Percentiles rank a stretch among this genome's conserved stretches.
Evolutionary conservation across 2,113 vertebrate species (phyloP).

Genomic region (Albula goreensis): DNA sequence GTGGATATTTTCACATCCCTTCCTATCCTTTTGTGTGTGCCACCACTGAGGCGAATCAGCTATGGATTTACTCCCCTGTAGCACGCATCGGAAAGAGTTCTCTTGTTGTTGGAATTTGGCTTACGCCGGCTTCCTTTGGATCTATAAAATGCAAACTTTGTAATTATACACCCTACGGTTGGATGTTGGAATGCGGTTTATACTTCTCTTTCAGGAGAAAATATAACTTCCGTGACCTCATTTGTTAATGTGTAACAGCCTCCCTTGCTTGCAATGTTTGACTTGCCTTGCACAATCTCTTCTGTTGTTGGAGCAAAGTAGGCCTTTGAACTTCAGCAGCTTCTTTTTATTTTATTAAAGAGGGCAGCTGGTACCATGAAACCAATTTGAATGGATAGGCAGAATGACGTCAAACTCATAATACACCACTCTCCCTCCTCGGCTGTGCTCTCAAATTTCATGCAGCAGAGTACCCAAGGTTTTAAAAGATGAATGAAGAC

Average conservation of each 20-base stretch:
- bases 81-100: neutral
- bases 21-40: neutral
- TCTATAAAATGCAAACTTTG: slow-evolving; percentile 7
- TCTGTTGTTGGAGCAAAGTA: slow-evolving; percentile 27
- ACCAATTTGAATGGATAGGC: neutral
- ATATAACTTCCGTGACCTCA: slow-evolving; percentile 17
- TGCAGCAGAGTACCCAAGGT: neutral
- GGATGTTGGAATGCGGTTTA: neutral
- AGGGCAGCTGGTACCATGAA: slow-evolving; percentile 6
- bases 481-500: neutral
- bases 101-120: neutral
- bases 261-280: slow-evolving; percentile 18
- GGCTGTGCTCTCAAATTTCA: neutral
- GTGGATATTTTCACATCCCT: slow-evolving; percentile 15
- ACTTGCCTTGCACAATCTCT: slow-evolving; percentile 8
- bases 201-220: slow-evolving; percentile 1
- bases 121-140: neutral
- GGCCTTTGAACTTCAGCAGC: slow-evolving; percentile 34
- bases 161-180: slow-evolving; percentile 3
- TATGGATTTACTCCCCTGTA: neutral
- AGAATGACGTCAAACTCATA: slow-evolving; percentile 3
- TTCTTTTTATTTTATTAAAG: slow-evolving; percentile 25
- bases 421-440: neutral
- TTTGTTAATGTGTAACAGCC: slow-evolving; percentile 39
- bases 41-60: neutral